Conservation (phyloP, 1,140 invertebrate species). For the Trichogramma pretiosum region DNA sequence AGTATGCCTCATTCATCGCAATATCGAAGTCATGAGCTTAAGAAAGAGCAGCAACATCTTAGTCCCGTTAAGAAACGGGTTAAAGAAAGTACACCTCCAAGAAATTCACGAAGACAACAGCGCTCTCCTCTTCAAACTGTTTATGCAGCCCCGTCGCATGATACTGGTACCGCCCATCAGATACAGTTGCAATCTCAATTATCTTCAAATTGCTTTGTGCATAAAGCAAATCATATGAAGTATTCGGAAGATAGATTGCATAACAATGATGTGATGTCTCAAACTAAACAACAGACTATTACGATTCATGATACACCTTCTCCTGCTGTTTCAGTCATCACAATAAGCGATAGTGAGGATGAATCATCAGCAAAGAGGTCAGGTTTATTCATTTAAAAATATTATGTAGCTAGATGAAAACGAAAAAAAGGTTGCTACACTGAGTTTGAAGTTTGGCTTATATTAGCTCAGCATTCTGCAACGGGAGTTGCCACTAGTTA, state of each 20-base stretch:
- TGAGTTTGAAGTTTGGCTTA: too few species aligned
- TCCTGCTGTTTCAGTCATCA: constrained; percentile 89
- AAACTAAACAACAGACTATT: constrained; percentile 61
- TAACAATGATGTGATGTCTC: constrained; percentile 46
- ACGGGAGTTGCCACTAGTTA: too few species aligned
- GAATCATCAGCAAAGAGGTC: constrained; percentile 54
- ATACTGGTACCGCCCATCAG: background rate
- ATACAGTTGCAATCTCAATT: constrained; percentile 30
- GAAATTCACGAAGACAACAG: constrained; percentile 37
- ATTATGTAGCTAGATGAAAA: background rate
- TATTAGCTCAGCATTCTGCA: too few species aligned
- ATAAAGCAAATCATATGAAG: constrained; percentile 35
- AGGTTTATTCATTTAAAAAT: constrained; percentile 18
- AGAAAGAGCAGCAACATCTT: constrained; percentile 84
- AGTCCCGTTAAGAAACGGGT: constrained; percentile 97
- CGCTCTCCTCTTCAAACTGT: background rate
- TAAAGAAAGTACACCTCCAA: constrained; percentile 88
- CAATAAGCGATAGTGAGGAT: constrained; percentile 93
- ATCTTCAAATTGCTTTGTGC: constrained; percentile 31
- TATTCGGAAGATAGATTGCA: too few species aligned
- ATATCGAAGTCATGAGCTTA: constrained; percentile 49
- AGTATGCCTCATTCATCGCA: constrained; percentile 44
- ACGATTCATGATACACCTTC: constrained; percentile 88
- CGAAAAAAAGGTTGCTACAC: too few species aligned
- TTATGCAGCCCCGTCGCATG: too few species aligned